Conservation (phyloP, 2,797 vertebrate species). For the Sebastes kiyomatsui region DNA sequence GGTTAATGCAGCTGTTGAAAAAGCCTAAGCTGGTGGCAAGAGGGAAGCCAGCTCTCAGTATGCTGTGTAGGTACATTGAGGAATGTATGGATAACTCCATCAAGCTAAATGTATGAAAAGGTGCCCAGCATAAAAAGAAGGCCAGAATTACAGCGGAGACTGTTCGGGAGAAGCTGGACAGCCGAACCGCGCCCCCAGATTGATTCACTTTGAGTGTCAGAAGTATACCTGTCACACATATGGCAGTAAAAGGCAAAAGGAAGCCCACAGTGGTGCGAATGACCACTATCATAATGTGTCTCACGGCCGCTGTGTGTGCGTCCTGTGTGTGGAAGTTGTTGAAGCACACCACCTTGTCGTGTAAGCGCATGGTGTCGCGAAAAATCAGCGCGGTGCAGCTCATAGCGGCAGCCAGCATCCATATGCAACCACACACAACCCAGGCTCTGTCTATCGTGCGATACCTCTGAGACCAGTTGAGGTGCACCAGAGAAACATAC, state of each 20-base stretch:
- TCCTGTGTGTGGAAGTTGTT: constrained; percentile 89
- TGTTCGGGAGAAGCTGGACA: constrained; percentile 91
- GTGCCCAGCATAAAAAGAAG: constrained; percentile 96
- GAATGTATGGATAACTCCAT: constrained; percentile 91
- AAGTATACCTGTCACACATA: constrained; percentile 89
- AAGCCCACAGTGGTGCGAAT: constrained; percentile 90
- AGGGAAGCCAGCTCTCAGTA: constrained; percentile 88
- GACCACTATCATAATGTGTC: constrained; percentile 86
- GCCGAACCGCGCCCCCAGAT: constrained; percentile 69
- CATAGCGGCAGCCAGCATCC: constrained; percentile 83
- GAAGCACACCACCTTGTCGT: constrained; percentile 87
- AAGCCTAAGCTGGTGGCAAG: constrained; percentile 93
- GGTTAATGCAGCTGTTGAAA: constrained; percentile 97
- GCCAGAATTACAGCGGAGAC: constrained; percentile 88
- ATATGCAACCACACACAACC: constrained; percentile 81
- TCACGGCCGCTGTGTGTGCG: constrained; percentile 69
- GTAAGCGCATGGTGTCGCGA: constrained; percentile 83
- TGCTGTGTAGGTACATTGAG: constrained; percentile 66
- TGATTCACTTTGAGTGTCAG: constrained; percentile 84
- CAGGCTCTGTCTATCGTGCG: constrained; percentile 77
- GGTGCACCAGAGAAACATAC: constrained; percentile 87
- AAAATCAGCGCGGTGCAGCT: constrained; percentile 89
- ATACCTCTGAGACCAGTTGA: constrained; percentile 82
- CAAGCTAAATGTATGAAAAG: constrained; percentile 90
- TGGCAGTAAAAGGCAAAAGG: constrained; percentile 89